phyloP scores from a whole-genome alignment of 2,797 vertebrate species.

The Neosalanx taihuensis region DNA sequence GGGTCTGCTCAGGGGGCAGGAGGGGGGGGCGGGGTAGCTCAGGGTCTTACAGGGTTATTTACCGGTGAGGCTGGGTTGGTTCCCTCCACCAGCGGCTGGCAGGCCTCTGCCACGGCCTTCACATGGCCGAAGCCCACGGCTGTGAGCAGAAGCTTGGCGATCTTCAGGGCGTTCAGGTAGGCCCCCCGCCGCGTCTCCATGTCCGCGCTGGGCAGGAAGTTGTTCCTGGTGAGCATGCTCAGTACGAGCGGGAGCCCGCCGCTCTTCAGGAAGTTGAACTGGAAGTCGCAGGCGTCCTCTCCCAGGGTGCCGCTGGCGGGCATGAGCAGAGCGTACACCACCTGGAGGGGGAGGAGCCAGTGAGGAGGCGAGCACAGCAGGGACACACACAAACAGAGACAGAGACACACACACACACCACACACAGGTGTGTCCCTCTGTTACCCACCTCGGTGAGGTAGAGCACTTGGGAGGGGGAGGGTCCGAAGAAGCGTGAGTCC shows the following conservation, averaged over 20 bases:
- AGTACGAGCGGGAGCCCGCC: conserved; percentile 85
- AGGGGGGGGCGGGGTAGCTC: neutral
- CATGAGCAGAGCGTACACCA: conserved; percentile 90
- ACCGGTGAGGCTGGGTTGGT: conserved; percentile 81
- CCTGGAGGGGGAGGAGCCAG: conserved; percentile 57
- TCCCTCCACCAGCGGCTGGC: conserved; percentile 83
- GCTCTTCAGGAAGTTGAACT: conserved; percentile 87
- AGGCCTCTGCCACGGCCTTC: conserved; percentile 86
- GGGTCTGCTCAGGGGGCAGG: neutral
- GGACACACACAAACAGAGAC: neutral
- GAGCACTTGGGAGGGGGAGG: conserved; percentile 88
- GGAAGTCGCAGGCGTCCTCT: conserved; percentile 88
- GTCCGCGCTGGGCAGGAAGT: conserved; percentile 88
- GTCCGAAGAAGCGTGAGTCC: conserved; percentile 87
- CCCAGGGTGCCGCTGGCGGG: conserved; percentile 86
- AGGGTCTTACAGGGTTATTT: conserved; percentile 35
- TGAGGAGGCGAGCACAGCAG: neutral
- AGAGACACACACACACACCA: neutral
- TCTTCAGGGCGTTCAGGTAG: conserved; percentile 88
- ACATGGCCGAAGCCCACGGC: conserved; percentile 87
- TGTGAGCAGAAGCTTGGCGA: conserved; percentile 85
- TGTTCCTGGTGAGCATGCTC: conserved; percentile 89
- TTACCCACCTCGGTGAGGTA: conserved; percentile 86
- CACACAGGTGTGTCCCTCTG: neutral
- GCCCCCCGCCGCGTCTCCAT: conserved; percentile 88